Evolutionary conservation across 2,113 vertebrate genomes (phyloP).

Genomic region (Myotis brandtii): DNA sequence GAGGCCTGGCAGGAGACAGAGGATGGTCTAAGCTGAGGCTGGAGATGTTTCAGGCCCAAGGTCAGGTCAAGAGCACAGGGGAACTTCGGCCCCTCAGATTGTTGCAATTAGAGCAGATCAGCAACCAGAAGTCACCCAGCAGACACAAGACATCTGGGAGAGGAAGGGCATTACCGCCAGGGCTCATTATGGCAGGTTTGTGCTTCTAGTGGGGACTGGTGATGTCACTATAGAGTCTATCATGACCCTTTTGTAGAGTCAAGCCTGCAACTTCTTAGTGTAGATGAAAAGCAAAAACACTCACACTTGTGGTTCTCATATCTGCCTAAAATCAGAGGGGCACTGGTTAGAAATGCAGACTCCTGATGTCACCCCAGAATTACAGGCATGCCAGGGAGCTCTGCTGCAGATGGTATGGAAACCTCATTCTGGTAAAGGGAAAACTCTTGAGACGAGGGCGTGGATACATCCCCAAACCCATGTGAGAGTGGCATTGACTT

Average conservation of each 20-base stretch:
- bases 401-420: not conserved
- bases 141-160: not conserved
- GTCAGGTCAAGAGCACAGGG: not conserved
- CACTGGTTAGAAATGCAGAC: not conserved
- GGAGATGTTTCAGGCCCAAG: not conserved
- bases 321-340: not conserved
- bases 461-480: too few relatives aligned
- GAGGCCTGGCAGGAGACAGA: not conserved
- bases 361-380: not conserved
- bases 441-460: not conserved
- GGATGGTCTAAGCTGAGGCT: not conserved
- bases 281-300: not conserved
- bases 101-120: not conserved
- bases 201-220: not conserved
- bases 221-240: too few relatives aligned
- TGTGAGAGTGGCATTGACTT: not conserved
- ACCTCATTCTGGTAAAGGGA: not conserved
- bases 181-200: not conserved
- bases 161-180: rapidly evolving
- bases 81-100: not conserved
- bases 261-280: not conserved
- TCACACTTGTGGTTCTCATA: not conserved
- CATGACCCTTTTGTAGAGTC: not conserved
- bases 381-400: too few relatives aligned
- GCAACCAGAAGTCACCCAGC: not conserved